A percentile compares a stretch with the other conserved stretches of the same genome.
These are phyloP conservation scores for Polydrusus cervinus DNA, from an alignment of 2,888 invertebrate genomes.

Conservation along the genomic window DNA sequence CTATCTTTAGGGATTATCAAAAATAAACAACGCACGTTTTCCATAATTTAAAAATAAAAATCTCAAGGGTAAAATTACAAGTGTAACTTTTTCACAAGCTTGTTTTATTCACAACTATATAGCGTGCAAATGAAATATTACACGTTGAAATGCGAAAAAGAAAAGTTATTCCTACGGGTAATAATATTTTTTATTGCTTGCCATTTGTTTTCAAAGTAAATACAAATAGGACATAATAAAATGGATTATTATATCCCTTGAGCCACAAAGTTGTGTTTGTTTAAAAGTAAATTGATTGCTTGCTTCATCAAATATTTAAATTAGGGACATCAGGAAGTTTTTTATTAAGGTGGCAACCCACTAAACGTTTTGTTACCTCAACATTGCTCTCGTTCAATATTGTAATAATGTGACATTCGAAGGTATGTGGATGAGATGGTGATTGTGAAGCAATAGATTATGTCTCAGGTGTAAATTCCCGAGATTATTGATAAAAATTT, in stretches of 20 bases:
- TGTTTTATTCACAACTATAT: neutral
- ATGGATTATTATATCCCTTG: neutral
- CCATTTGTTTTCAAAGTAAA: neutral
- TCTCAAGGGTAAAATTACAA: conserved; percentile 9
- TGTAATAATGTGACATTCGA: too few species aligned
- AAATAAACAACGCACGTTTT: neutral
- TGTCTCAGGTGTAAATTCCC: too few species aligned
- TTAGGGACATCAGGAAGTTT: neutral
- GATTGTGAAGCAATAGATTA: too few species aligned
- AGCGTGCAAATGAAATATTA: neutral
- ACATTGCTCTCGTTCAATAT: too few species aligned
- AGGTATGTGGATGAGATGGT: too few species aligned
- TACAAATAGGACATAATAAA: neutral
- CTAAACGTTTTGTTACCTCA: too few species aligned
- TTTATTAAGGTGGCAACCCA: conserved; percentile 4
- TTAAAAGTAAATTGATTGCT: neutral
- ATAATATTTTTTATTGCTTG: conserved; percentile 4
- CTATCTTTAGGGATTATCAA: too few species aligned
- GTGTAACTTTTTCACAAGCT: conserved; percentile 1
- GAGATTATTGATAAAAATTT: too few species aligned
- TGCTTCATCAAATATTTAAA: conserved; percentile 2
- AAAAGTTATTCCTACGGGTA: neutral
- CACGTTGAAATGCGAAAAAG: neutral
- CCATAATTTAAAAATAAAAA: conserved; percentile 9
- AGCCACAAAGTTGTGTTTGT: neutral